These are phyloP conservation scores for Watsonalla binaria DNA, from an alignment of 2,888 invertebrate species.

Conservation along the genomic window DNA sequence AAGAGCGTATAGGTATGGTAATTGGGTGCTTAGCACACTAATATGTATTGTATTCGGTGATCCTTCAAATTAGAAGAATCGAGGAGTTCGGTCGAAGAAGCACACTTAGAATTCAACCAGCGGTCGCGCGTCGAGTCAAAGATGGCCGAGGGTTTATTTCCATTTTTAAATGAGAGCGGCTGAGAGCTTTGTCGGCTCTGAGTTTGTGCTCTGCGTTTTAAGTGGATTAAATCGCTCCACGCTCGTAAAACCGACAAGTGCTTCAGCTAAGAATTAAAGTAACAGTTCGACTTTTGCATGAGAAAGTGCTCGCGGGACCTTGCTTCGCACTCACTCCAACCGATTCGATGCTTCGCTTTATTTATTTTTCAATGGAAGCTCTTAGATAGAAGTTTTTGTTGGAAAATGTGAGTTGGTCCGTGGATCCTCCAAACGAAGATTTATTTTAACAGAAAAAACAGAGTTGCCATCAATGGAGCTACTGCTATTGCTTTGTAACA, in stretches of 20 bases:
- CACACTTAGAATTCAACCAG: constrained; percentile 73
- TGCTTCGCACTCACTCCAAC: constrained; percentile 60
- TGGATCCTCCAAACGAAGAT: constrained; percentile 66
- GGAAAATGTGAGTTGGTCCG: constrained; percentile 50
- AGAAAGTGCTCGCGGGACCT: constrained; percentile 70
- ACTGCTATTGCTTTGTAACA: too few relatives aligned
- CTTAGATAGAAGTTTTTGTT: constrained; percentile 51
- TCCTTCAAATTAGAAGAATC: constrained; percentile 50
- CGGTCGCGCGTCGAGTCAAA: constrained; percentile 70
- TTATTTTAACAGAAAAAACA: constrained; percentile 57
- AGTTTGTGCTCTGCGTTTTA: constrained; percentile 79
- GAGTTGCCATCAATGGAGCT: constrained; percentile 32
- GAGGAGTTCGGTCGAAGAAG: constrained; percentile 55
- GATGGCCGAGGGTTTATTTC: constrained; percentile 77
- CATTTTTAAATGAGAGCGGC: constrained; percentile 79
- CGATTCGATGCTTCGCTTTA: constrained; percentile 59
- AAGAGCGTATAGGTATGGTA: not conserved
- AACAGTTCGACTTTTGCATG: constrained; percentile 78
- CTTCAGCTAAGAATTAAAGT: constrained; percentile 76
- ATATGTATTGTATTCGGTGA: constrained; percentile 12
- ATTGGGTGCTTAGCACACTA: not conserved
- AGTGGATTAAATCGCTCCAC: constrained; percentile 79
- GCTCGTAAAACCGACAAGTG: constrained; percentile 79
- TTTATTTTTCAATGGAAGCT: constrained; percentile 59
- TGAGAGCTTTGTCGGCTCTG: constrained; percentile 77